Percentiles rank a stretch among this genome's conserved stretches.
phyloP scores from a whole-genome alignment of 2,113 vertebrate genomes.

The Tretioscincus oriximinensis region DNA sequence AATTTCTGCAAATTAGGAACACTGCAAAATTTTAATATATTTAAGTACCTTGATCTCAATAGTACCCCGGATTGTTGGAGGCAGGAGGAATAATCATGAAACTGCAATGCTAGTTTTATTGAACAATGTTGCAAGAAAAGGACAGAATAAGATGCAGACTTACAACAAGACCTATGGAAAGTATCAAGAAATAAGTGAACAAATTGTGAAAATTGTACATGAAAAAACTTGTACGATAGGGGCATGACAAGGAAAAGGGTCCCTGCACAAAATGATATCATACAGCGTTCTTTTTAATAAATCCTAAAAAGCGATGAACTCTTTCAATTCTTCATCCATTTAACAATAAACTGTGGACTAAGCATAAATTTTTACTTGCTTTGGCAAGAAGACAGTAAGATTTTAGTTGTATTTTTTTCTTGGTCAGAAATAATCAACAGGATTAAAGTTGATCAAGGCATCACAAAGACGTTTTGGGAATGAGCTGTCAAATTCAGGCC shows the following conservation, averaged over 20 bases:
- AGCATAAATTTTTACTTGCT: conserved; percentile 11
- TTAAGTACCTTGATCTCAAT: neutral
- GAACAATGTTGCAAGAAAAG: conserved; percentile 15
- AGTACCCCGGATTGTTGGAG: neutral
- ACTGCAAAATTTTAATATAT: neutral
- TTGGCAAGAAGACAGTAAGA: neutral
- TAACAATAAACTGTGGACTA: conserved; percentile 17
- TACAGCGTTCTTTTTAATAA: neutral
- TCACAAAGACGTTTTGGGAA: conserved; percentile 69
- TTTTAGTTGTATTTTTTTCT: neutral
- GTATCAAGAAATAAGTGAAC: neutral
- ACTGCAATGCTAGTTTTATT: conserved; percentile 45
- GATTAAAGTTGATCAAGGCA: conserved; percentile 60
- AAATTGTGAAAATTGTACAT: conserved; percentile 4
- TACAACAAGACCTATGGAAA: conserved; percentile 10
- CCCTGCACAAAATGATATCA: neutral
- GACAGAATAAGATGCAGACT: neutral
- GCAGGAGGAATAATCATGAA: neutral
- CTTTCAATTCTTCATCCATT: neutral
- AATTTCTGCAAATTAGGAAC: conserved; percentile 3
- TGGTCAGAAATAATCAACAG: conserved; percentile 48
- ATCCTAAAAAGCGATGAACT: neutral
- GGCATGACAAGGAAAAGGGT: neutral
- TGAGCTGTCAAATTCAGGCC: conserved; percentile 62
- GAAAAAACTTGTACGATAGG: neutral